Evolutionary conservation across 2,888 invertebrate genomes (phyloP).

Genomic region (Cecidostiba fungosa): DNA sequence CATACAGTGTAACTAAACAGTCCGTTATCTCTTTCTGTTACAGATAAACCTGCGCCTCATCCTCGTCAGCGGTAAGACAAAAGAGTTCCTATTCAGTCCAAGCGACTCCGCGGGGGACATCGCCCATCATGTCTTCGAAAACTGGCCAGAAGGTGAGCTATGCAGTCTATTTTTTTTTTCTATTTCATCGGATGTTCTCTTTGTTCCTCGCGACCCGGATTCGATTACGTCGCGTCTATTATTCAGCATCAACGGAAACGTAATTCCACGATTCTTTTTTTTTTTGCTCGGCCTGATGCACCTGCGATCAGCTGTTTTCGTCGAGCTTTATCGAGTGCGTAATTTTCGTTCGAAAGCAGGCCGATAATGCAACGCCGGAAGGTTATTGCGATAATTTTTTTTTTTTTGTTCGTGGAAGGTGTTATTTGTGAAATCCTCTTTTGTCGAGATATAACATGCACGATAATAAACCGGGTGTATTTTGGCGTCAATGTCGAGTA

Average conservation of each 20-base stretch:
- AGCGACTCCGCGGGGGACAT: slow-evolving; percentile 99
- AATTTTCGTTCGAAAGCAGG: background rate
- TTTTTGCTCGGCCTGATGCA: background rate
- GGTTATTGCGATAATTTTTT: background rate
- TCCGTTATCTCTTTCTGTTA: slow-evolving; percentile 76
- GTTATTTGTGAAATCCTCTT: no score
- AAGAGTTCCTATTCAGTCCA: slow-evolving; percentile 98
- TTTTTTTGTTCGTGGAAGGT: background rate
- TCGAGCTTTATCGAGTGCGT: background rate
- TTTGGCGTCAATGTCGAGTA: background rate
- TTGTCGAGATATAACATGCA: no score
- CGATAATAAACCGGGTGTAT: background rate
- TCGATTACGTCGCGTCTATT: slow-evolving; percentile 1
- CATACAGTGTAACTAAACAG: background rate
- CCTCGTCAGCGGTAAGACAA: slow-evolving; percentile 99
- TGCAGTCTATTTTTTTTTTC: background rate
- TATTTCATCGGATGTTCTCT: background rate
- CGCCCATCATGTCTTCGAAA: slow-evolving; percentile 99
- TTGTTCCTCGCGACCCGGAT: background rate
- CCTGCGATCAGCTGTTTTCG: slow-evolving; percentile 1
- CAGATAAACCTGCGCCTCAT: slow-evolving; percentile 99
- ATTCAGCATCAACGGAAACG: background rate
- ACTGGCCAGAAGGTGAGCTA: slow-evolving; percentile 97
- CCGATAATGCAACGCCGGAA: background rate
- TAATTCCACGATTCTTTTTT: background rate